phyloP scores from a whole-genome alignment of 2,888 invertebrate species.

The Clunio marinus region DNA sequence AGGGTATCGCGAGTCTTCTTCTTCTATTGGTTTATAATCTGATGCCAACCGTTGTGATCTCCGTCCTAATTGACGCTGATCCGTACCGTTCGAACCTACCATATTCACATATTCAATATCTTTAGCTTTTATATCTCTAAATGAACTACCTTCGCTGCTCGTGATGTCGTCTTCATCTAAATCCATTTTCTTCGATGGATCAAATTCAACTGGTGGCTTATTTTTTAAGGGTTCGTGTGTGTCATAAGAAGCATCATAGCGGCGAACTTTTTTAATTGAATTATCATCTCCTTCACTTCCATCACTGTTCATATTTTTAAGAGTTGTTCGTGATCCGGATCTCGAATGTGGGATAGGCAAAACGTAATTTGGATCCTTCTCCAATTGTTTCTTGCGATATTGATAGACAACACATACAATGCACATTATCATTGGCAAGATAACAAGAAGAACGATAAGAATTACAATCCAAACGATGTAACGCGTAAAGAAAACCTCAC shows the following conservation, averaged over 20 bases:
- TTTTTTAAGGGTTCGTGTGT: constrained; percentile 75
- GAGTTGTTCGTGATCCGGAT: constrained; percentile 58
- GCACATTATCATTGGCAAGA: constrained; percentile 61
- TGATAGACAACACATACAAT: constrained; percentile 61
- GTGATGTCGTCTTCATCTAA: constrained; percentile 62
- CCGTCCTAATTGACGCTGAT: constrained; percentile 57
- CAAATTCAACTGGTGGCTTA: constrained; percentile 69
- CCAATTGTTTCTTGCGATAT: constrained; percentile 59
- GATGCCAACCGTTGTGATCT: constrained; percentile 54
- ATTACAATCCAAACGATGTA: constrained; percentile 69
- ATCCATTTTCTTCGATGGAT: constrained; percentile 73
- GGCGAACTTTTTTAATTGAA: constrained; percentile 61
- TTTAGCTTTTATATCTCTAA: constrained; percentile 57
- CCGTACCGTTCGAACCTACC: constrained; percentile 52
- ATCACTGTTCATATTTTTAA: constrained; percentile 54
- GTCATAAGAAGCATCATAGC: constrained; percentile 76
- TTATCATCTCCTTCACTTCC: constrained; percentile 57
- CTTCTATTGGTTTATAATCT: constrained; percentile 46
- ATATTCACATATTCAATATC: constrained; percentile 59
- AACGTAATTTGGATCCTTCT: constrained; percentile 58
- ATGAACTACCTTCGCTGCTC: constrained; percentile 60
- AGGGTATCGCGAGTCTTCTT: constrained; percentile 43
- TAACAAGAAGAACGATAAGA: constrained; percentile 67
- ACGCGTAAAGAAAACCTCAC: constrained; percentile 65
- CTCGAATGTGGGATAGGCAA: constrained; percentile 59